These are phyloP conservation scores for Octodon degus DNA, from an alignment of 2,113 vertebrate species.

Conservation along the genomic window DNA sequence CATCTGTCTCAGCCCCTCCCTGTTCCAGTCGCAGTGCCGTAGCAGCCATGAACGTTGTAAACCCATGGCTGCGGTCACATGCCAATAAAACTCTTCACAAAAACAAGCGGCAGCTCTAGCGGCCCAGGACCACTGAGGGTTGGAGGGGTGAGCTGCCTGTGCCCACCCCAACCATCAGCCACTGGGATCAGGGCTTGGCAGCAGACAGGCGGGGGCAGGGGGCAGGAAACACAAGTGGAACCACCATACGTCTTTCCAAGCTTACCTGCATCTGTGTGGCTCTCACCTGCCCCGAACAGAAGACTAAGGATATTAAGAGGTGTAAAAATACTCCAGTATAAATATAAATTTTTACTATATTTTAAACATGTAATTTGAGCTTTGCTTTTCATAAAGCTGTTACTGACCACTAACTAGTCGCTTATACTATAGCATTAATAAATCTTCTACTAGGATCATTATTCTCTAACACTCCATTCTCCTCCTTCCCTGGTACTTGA, in stretches of 20 bases:
- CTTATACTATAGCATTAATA: conserved; percentile 61
- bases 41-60: background rate
- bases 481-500: conserved; percentile 51
- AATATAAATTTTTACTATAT: conserved; percentile 78
- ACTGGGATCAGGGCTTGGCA: background rate
- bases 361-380: conserved; percentile 70
- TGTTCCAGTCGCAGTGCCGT: background rate
- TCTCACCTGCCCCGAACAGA: background rate
- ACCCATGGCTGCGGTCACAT: background rate
- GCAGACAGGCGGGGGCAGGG: background rate
- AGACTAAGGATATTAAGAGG: background rate
- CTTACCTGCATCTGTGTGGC: background rate
- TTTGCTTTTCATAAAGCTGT: conserved; percentile 74
- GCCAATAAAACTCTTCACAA: background rate
- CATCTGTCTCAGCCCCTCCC: background rate
- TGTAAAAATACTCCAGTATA: conserved; percentile 81
- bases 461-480: conserved; percentile 21
- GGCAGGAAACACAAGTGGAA: background rate
- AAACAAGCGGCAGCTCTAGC: background rate
- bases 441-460: conserved; percentile 22
- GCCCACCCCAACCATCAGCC: background rate
- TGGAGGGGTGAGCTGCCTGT: background rate
- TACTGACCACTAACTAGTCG: background rate
- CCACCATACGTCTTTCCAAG: background rate
- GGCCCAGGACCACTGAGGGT: background rate